Base-by-base conservation (phyloP, 2,113 vertebrate species). In the Indicator indicator region DNA sequence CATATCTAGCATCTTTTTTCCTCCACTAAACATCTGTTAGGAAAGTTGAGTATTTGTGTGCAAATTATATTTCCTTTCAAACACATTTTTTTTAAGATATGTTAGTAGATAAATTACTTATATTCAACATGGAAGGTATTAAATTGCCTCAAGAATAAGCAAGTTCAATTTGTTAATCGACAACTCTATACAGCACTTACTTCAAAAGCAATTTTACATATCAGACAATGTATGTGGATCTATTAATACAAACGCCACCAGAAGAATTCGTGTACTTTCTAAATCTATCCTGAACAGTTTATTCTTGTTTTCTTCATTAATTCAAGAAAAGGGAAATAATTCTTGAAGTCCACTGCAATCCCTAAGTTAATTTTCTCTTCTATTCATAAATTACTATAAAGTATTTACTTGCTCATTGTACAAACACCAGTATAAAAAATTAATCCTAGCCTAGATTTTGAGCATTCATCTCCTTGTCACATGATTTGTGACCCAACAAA, bases 51-150 rank as follows among this genome's bases (percentile, higher is more conserved):
- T 52, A 81, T 76, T 83, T 59, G 42, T 86, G 46, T 50, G 83
- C 28, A 90, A 91, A 93, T 67, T 81, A 19, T 59, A 82, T 69
- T 83, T 90, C 63, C 27, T 69, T 95, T 85, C 83, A 88, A 93
- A 77, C 14, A 81, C 26, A 83, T 75, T 70, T 58, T 67, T 67
- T 64, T 91, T 75, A 93, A 69, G 84, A 75, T 32, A 89, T 63
- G 8, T 54, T 87, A 92, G 65, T 76, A 82, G 52, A 83, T 33
- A 74, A 75, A 93, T 52, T 71, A 70, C 76, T 87, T 78, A 56
- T 82, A 90, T 50, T 62, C 38, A 64, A 44, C n/a, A 19, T 17
- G 9, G 27, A 27, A 82, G 7, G 11, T 50, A 79, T 64, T 70
- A 81, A 64, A 58, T 9, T 87, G 26, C 36, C 60, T 46, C 65